phyloP scores from a whole-genome alignment of 2,113 vertebrate species.

The Eptesicus fuscus region DNA sequence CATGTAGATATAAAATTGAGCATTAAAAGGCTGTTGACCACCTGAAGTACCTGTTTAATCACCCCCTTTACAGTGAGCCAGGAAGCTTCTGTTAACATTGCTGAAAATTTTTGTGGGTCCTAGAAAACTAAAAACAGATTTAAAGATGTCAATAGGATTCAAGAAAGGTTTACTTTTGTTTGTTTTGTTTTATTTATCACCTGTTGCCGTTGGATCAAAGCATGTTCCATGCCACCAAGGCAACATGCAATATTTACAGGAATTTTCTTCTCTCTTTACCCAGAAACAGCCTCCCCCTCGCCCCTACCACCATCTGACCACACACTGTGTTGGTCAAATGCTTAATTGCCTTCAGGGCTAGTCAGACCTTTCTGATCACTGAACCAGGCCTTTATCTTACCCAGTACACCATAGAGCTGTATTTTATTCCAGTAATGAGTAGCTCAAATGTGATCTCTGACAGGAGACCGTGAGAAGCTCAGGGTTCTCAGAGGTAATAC shows the following conservation, averaged over 20 bases:
- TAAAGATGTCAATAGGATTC: background rate
- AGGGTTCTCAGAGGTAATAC: background rate
- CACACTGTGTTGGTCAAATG: background rate
- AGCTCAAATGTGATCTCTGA: background rate
- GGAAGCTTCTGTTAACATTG: background rate
- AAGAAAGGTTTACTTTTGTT: background rate
- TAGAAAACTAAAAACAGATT: background rate
- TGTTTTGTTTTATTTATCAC: background rate
- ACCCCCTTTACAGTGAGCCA: background rate
- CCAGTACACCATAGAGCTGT: background rate
- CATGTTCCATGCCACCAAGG: background rate
- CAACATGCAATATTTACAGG: background rate
- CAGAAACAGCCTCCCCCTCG: background rate
- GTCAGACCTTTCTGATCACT: background rate
- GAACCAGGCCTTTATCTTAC: slow-evolving; percentile 3
- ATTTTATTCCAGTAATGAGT: background rate
- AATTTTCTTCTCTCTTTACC: background rate
- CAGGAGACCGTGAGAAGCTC: background rate
- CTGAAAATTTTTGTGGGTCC: background rate
- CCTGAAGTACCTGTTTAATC: background rate
- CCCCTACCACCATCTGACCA: background rate
- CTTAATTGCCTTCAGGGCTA: background rate
- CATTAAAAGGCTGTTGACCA: background rate
- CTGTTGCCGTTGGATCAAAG: background rate
- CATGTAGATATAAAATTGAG: background rate